phyloP scores from a whole-genome alignment of 1,140 invertebrate genomes.

The Philopotamus ludificatus region DNA sequence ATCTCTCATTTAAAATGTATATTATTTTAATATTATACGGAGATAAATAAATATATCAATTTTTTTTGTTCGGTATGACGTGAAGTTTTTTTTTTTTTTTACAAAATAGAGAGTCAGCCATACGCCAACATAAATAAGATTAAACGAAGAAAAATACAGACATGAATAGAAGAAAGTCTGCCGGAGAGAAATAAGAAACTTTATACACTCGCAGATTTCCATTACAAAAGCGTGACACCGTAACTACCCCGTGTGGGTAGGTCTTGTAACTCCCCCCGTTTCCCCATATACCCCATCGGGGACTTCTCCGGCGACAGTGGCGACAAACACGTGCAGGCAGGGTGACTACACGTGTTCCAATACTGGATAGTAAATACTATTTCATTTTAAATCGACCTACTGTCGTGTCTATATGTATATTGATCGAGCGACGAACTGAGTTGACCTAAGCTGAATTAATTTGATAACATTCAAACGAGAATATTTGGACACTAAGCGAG shows the following conservation, averaged over 20 bases:
- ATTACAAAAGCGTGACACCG: constrained; percentile 43
- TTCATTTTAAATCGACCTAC: too few species aligned
- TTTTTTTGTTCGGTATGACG: too few species aligned
- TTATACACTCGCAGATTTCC: constrained; percentile 42
- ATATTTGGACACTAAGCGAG: too few species aligned
- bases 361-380: too few species aligned
- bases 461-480: too few species aligned
- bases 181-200: constrained; percentile 40
- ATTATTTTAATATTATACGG: too few species aligned
- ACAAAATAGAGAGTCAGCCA: constrained; percentile 38
- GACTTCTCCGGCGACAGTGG: constrained; percentile 4
- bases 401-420: too few species aligned
- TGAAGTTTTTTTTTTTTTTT: constrained; percentile 11
- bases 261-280: not conserved
- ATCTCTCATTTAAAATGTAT: too few species aligned
- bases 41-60: not conserved
- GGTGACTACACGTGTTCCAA: too few species aligned
- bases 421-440: too few species aligned
- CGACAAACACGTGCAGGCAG: not conserved
- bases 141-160: constrained; percentile 43
- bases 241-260: constrained; percentile 37
- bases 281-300: not conserved
- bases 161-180: constrained; percentile 39
- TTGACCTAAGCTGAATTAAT: too few species aligned
- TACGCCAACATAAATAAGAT: constrained; percentile 42